Conservation (phyloP, 2,797 vertebrate genomes). For the Oreortyx pictus region DNA sequence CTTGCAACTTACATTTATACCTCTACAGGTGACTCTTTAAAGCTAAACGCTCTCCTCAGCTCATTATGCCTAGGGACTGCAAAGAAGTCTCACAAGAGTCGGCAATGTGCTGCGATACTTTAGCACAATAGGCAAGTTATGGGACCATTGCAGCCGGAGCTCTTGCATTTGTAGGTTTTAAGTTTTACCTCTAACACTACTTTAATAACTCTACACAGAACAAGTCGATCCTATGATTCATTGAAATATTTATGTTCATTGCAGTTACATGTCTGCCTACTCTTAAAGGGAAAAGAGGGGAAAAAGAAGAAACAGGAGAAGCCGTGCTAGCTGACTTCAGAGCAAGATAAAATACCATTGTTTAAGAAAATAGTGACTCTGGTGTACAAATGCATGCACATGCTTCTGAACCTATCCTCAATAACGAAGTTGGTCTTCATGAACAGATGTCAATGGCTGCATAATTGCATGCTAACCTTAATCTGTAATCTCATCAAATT, state of each 20-base stretch:
- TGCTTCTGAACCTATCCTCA: constrained; percentile 11
- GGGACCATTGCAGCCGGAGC: constrained; percentile 12
- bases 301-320: not conserved
- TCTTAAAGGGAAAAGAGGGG: not conserved
- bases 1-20: not conserved
- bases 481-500: not conserved
- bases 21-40: not conserved
- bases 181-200: constrained; percentile 52
- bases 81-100: constrained; percentile 59
- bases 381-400: constrained; percentile 39
- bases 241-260: not conserved
- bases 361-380: not conserved
- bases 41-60: constrained; percentile 30
- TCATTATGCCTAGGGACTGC: constrained; percentile 64
- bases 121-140: constrained; percentile 47
- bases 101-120: constrained; percentile 52
- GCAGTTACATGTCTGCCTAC: not conserved
- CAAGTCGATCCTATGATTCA: not conserved
- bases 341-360: not conserved
- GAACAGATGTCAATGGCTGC: not conserved
- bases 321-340: not conserved
- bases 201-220: not conserved
- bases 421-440: not conserved
- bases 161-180: constrained; percentile 75
- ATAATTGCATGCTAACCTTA: not conserved